Evolutionary conservation across 2,113 vertebrate species (phyloP).

Genomic region (Lycaon pictus): DNA sequence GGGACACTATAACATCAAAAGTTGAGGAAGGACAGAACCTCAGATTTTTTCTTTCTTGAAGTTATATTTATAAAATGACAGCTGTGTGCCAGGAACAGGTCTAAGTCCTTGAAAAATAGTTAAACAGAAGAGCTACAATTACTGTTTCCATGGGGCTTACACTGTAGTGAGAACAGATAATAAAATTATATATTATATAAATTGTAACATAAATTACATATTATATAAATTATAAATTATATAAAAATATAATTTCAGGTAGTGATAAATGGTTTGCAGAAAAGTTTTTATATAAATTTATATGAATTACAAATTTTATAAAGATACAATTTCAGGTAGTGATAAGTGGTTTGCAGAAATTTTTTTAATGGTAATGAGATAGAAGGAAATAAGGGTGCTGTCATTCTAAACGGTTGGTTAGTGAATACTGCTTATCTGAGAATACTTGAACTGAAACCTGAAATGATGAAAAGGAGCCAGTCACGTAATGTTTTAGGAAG

Average conservation of each 20-base stretch:
- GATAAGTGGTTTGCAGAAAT: neutral
- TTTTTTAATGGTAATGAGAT: neutral
- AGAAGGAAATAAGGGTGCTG: neutral
- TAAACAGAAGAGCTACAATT: neutral
- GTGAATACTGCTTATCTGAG: neutral
- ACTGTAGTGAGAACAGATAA: neutral
- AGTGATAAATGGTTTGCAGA: no score
- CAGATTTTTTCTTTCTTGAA: neutral
- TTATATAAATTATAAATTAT: no score
- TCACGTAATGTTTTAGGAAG: neutral
- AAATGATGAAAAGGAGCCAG: neutral
- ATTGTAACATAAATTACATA: no score
- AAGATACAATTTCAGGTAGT: neutral
- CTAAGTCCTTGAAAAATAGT: neutral
- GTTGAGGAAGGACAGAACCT: neutral
- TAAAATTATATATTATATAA: neutral
- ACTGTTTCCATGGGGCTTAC: neutral
- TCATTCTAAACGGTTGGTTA: neutral
- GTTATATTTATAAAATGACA: slow-evolving; percentile 20
- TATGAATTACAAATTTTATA: neutral
- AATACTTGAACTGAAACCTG: neutral
- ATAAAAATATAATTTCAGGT: no score
- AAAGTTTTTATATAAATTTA: no score
- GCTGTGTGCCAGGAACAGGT: neutral
- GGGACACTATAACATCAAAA: slow-evolving; percentile 46